phyloP scores from a whole-genome alignment of 2,113 vertebrate species.

The Cynoglossus semilaevis region DNA sequence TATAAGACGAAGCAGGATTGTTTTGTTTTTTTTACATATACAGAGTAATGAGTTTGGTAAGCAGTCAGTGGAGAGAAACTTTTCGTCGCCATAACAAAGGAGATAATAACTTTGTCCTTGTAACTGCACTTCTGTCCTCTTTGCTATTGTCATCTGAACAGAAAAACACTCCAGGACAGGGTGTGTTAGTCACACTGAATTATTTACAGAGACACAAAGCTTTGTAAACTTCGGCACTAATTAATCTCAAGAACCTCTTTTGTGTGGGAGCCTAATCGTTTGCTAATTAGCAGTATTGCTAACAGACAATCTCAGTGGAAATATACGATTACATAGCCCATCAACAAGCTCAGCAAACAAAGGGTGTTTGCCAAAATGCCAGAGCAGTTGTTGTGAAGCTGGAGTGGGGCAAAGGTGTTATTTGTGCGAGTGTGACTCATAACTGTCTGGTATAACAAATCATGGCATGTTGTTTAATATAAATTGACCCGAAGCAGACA shows the following conservation, averaged over 20 bases:
- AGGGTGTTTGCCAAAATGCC: constrained; percentile 63
- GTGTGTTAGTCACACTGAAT: constrained; percentile 57
- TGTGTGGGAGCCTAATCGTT: constrained; percentile 67
- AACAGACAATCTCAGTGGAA: constrained; percentile 68
- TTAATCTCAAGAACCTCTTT: constrained; percentile 70
- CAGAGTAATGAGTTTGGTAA: too few species aligned
- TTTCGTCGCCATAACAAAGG: too few species aligned
- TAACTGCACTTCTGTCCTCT: too few species aligned
- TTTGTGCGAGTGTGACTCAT: background rate
- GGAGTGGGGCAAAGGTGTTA: constrained; percentile 19
- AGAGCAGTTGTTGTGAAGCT: constrained; percentile 48
- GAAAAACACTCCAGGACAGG: constrained; percentile 45
- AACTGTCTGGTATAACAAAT: background rate
- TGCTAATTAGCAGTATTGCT: constrained; percentile 63
- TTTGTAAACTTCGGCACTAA: constrained; percentile 65
- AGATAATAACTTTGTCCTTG: too few species aligned
- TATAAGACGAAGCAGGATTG: too few species aligned
- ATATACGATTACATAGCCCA: constrained; percentile 66
- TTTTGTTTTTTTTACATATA: too few species aligned
- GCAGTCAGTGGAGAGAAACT: too few species aligned
- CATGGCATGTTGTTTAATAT: too few species aligned
- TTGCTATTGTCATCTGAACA: constrained; percentile 13
- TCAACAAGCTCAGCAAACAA: constrained; percentile 57
- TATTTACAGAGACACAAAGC: constrained; percentile 56
- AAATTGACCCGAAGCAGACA: too few species aligned